These are phyloP conservation scores for Brachynemurus nebulosus DNA, from an alignment of 2,888 invertebrate genomes.

Conservation along the genomic window DNA sequence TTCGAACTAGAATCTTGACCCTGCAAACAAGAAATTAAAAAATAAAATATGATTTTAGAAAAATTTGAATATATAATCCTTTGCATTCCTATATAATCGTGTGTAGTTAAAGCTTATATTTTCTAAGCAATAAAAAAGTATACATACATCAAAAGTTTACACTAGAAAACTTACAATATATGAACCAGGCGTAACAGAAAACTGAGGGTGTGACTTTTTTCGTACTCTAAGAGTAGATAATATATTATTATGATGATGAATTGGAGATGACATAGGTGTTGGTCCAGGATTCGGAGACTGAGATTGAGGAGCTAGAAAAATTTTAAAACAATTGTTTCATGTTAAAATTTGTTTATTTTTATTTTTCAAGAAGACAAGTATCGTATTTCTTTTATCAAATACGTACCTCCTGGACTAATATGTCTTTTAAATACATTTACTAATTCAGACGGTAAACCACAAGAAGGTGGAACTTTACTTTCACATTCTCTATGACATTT, in stretches of 20 bases:
- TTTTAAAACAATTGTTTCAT: no score
- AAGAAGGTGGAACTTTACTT: conserved; percentile 81
- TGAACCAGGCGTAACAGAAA: conserved; percentile 39
- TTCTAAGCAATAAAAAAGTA: no score
- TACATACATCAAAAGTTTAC: no score
- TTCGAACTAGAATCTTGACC: conserved; percentile 82
- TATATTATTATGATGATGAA: conserved; percentile 28
- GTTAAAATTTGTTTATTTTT: no score
- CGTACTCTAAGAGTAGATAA: conserved; percentile 28
- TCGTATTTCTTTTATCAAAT: background rate
- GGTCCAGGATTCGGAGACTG: conserved; percentile 36
- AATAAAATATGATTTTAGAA: no score
- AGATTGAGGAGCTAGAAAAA: conserved; percentile 17
- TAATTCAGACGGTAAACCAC: conserved; percentile 76
- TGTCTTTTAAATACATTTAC: conserved; percentile 55
- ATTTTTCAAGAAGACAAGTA: background rate
- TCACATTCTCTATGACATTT: conserved; percentile 82
- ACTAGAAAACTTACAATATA: conserved; percentile 37
- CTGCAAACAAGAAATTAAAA: no score
- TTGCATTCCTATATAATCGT: no score
- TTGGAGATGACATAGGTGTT: conserved; percentile 30
- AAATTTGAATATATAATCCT: no score
- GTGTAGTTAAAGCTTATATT: no score
- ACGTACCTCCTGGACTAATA: conserved; percentile 7
- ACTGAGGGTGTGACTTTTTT: conserved; percentile 41